Conservation (phyloP, 2,113 vertebrate genomes). For the Anthoscopus minutus region DNA sequence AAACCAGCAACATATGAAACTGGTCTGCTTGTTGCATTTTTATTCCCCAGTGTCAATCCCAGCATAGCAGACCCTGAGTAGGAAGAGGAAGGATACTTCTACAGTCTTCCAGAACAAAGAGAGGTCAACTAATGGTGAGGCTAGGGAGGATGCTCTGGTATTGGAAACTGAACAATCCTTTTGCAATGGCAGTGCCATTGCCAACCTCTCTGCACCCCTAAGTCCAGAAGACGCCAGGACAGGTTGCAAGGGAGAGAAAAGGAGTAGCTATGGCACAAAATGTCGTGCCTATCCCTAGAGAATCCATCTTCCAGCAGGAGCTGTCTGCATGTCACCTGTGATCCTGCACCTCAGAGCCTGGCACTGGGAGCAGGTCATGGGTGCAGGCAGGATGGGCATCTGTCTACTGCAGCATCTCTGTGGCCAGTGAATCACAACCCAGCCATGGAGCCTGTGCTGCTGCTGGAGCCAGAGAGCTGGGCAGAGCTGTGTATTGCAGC, state of each 20-base stretch:
- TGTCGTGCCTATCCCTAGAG: neutral
- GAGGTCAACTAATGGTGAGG: neutral
- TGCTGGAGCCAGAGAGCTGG: neutral
- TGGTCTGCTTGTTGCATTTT: neutral
- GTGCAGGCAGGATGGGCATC: neutral
- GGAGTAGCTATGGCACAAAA: neutral
- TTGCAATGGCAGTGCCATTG: neutral
- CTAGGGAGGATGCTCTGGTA: neutral
- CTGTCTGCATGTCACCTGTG: neutral
- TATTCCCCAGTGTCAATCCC: neutral
- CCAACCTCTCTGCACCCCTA: neutral
- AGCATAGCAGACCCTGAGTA: neutral
- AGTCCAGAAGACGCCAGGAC: neutral
- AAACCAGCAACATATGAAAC: neutral
- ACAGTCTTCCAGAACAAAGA: neutral
- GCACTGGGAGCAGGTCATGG: neutral
- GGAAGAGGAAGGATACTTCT: neutral
- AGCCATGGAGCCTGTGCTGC: accelerated
- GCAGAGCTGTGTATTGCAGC: neutral
- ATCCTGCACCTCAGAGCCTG: neutral
- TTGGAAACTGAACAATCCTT: neutral
- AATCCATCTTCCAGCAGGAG: neutral
- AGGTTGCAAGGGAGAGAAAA: neutral
- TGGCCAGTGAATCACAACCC: neutral
- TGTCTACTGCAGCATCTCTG: neutral